Base-by-base conservation (phyloP, 2,797 vertebrate species). In the Macropus fuliginosus region DNA sequence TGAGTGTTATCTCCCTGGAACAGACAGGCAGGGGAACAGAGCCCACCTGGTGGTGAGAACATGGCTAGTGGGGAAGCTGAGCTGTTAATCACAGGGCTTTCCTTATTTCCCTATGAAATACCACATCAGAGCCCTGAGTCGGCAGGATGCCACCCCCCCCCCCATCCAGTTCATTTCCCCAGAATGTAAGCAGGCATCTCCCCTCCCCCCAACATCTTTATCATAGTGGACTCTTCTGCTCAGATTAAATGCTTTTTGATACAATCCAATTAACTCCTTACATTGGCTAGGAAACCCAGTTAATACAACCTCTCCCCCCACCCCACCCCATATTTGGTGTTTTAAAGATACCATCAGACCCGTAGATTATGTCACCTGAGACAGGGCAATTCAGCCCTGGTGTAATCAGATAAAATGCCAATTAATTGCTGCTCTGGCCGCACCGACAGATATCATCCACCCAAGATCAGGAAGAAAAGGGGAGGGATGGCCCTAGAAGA, bases 221-320 rank as follows among this genome's bases (percentile, higher is more conserved):
- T 98, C 96, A 98, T 97, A 46, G 29, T 12, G 0, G 59, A 46
- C 94, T 34, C 50, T 95, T 89, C 54, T 0, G 94, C 96, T 87
- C 94, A 94, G 95, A 98, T 98, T 96, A 98, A 98, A 96, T 94
- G 94, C 97, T 98, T 97, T 97, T 95, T 96, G n/a, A 92, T 95
- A 93, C 98, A 98, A 98, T 98, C 98, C 98, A 98, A 98, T 99
- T 98, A 98, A 97, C 96, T 97, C 97, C 95, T 93, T 56, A 97
- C 97, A 55, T 57, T 96, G 97, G 98, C 96, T 97, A 97, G 97
- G 94, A 98, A 94, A 97, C 74, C 46, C 1, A 54, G 96, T 90
- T 94, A 92, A 95, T 81, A 93, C 81, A 31, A 62, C 11, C 21
- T 10, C 28, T 11, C 24, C 27, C 46, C 46, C 46, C 46, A 1